Evolutionary conservation across 2,797 vertebrate genomes (phyloP), one percentile per base, ranked within the genome.

Genomic region (Pachyuromys duprasi): DNA sequence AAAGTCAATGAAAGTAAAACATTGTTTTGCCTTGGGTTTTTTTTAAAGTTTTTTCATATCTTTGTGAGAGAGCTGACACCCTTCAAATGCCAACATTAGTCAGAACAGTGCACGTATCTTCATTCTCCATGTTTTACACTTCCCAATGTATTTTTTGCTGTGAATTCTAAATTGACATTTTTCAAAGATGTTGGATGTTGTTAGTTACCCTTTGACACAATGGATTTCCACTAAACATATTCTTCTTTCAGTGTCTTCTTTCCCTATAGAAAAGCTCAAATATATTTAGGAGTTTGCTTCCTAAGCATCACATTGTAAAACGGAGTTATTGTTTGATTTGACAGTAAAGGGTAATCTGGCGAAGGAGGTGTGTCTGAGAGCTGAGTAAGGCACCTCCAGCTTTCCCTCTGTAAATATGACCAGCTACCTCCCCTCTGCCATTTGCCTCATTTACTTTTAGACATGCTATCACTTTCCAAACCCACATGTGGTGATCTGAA

Each of bases 271-370:
- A 11, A 94, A 70, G 55, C 65, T 69, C 95, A 94, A 82, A 80
- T 76, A 60, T 69, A 93, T 95, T 87, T 74, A 70, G 36, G 92
- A 91, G 70, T 93, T 78, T 96, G 33, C 12, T 76, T 94, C n/a
- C 39, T 91, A 67, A 89, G 87, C 63, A 90, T 60, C 20, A 26
- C 93, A 70, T 96, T 91, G 72, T 60, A 95, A 96, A 94, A 63
- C 22, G 5, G 49, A 96, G 65, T 63, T 93, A 81, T 94, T 87
- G 86, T 83, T 95, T 78, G 67, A 84, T 75, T 92, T 53, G 49
- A 79, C 57, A 91, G 26, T 75, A 88, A 55, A 42, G 17, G 86
- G 53, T 79, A 39, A 57, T 94, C 92, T 93, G 97, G 57, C 63
- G 86, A 49, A 95, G 76, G n/a, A 76, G 86, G 33, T 60, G 9